Base-by-base conservation (phyloP, 2,113 vertebrate genomes). In the Athene cunicularia region DNA sequence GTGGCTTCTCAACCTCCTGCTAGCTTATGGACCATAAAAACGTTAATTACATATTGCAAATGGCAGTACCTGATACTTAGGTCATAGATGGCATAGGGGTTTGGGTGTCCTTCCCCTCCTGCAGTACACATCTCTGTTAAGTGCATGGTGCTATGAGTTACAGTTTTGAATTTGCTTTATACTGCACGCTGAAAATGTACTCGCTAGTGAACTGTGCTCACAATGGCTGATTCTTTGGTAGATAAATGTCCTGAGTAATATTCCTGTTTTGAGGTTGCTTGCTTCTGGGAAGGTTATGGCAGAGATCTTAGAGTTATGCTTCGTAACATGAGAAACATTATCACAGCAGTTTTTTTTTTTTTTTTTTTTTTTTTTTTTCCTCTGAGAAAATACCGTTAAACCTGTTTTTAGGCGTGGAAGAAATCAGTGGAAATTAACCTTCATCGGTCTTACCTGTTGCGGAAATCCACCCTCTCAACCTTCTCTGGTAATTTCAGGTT, bases 11-110 rank as follows among this genome's bases (percentile, higher is more conserved):
- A 53, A 24, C 5, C 15, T 32, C 7, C 7, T 43, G 18, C 18
- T 43, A 45, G 14, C 6, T 49, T 58, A 39, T 8, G 18, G 52
- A 10, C 21, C 28, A 23, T 55, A 49, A 71, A 93, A 80, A 26
- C 2, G 2, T 67, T 67, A 62, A 56, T 4, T 26, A 10, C 0
- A 0, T 26, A 12, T 12, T 74, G 14, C 50, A 64, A 50, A 12
- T 15, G 14, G 49, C 50, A 52, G 28, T 27, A 21, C 28, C 83
- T 32, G 35, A 7, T 22, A 22, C 5, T 39, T 24, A 33, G 0
- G 15, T 13, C 15, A 43, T 0, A 49, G 41, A 43, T 8, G 86
- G 7, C 23, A 8, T 1, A 33, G 21, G 3, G 3, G 3, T 41
- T 56, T 60, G 12, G 6, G 8, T 17, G 22, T 49, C 26, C 14